Evolutionary conservation across 2,113 vertebrate genomes (phyloP).

Genomic region (Cheilinus undulatus): DNA sequence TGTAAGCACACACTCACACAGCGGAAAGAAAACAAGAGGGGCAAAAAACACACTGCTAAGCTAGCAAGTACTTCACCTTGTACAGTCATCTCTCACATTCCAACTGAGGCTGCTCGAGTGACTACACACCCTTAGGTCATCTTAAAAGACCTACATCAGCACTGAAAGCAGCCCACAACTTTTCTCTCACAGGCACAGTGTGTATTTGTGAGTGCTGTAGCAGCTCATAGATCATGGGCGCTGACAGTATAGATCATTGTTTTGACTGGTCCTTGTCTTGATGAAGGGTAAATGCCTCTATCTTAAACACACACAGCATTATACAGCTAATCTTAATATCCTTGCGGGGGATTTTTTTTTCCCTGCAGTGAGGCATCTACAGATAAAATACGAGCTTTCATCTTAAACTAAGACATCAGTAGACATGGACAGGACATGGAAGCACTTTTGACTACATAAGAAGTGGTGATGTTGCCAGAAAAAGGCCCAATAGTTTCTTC

Average conservation of each 20-base stretch:
- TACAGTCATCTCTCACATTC: slow-evolving; percentile 46
- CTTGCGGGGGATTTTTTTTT: neutral
- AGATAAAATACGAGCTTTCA: slow-evolving; percentile 23
- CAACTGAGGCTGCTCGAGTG: slow-evolving; percentile 49
- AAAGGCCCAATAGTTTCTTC: neutral
- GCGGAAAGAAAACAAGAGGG: neutral
- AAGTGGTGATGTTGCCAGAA: neutral
- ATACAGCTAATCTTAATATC: slow-evolving; percentile 18
- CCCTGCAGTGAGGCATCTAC: neutral
- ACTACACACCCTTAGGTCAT: slow-evolving; percentile 22
- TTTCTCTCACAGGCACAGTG: slow-evolving; percentile 1
- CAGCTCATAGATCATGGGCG: slow-evolving; percentile 27
- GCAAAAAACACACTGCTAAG: slow-evolving; percentile 7
- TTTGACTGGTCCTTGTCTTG: slow-evolving; percentile 52
- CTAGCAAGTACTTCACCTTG: slow-evolving; percentile 35
- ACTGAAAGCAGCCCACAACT: slow-evolving; percentile 3
- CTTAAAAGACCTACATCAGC: slow-evolving; percentile 51
- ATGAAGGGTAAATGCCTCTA: slow-evolving; percentile 40
- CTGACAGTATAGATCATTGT: slow-evolving; percentile 49
- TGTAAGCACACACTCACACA: slow-evolving; percentile 1
- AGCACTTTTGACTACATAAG: slow-evolving; percentile 1
- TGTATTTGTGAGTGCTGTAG: neutral
- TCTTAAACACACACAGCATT: slow-evolving; percentile 18
- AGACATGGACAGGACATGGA: neutral
- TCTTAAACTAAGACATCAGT: neutral